Evolutionary conservation across 30 jellyfish, hydroid and myxozoan genomes (phyloP).

Genomic region (Aurelia sp.): DNA sequence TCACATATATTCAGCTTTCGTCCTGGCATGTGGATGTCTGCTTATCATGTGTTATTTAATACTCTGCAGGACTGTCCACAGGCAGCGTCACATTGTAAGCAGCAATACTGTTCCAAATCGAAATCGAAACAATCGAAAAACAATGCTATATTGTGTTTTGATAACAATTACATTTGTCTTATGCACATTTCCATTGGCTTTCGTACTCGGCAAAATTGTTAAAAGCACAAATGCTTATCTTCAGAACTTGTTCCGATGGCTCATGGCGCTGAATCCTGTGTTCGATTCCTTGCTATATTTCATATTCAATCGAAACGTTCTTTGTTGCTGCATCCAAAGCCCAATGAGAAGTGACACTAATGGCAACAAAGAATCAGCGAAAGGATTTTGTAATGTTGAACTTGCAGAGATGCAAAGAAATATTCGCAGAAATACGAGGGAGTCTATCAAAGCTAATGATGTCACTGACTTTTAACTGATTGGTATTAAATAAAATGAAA

Average conservation of each 20-base stretch:
- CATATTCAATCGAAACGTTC: background rate
- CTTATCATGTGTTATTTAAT: background rate
- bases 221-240: background rate
- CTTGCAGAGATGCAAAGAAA: too few relatives aligned
- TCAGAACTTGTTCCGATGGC: background rate
- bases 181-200: background rate
- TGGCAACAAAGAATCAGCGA: too few relatives aligned
- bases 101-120: background rate
- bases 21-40: background rate
- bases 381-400: too few relatives aligned
- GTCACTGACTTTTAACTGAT: too few relatives aligned
- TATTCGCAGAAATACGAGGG: too few relatives aligned
- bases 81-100: background rate
- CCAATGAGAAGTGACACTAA: too few relatives aligned
- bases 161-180: background rate
- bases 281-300: background rate
- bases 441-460: too few relatives aligned
- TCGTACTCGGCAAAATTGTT: background rate
- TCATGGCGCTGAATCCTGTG: background rate
- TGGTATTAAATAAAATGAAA: too few relatives aligned
- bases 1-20: background rate
- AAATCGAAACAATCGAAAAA: background rate
- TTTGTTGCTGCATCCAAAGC: too few relatives aligned
- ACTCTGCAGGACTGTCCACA: background rate
- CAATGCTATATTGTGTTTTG: background rate